A percentile compares a stretch with the other conserved stretches of the same genome.
phyloP scores from a whole-genome alignment of 2,113 vertebrate species.

The Procapra przewalskii region DNA sequence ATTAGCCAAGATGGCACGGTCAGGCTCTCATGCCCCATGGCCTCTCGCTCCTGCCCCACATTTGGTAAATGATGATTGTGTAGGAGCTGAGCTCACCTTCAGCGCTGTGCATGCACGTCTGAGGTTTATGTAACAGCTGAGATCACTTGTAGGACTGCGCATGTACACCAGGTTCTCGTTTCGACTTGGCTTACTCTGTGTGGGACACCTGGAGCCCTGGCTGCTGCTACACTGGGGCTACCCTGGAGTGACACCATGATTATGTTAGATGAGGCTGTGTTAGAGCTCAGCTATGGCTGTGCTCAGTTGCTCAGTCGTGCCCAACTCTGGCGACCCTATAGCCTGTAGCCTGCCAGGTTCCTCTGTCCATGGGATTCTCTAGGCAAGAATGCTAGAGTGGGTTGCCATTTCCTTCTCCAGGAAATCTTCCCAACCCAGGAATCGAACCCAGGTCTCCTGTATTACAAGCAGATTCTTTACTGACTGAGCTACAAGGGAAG shows the following conservation, averaged over 20 bases:
- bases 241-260: background rate
- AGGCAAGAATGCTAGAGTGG: background rate
- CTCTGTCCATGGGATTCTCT: background rate
- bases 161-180: background rate
- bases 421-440: background rate
- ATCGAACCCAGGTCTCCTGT: accelerated
- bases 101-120: background rate
- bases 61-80: background rate
- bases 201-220: background rate
- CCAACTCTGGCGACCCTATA: background rate
- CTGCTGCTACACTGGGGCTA: background rate
- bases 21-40: background rate
- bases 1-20: background rate
- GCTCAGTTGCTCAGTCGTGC: background rate
- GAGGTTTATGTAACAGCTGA: background rate
- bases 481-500: background rate
- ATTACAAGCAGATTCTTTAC: background rate
- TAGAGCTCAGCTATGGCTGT: background rate
- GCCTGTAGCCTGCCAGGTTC: background rate
- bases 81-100: background rate
- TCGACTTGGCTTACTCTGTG: background rate
- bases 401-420: background rate
- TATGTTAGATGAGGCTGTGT: background rate
- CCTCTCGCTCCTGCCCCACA: background rate
- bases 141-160: background rate